phyloP scores from a whole-genome alignment of 2,888 invertebrate genomes.

The Uropetala carovei region DNA sequence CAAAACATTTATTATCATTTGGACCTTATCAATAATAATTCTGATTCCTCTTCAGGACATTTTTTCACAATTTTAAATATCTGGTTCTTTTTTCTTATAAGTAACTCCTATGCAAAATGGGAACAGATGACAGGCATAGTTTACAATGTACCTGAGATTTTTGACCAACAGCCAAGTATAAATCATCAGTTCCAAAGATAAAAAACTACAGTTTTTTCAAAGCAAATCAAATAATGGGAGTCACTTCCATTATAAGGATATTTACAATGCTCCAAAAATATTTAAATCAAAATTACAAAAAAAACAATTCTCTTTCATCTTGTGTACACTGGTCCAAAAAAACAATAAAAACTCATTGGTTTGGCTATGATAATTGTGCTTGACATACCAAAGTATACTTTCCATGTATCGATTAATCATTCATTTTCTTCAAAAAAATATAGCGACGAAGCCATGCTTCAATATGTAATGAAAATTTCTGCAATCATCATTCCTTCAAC shows the following conservation, averaged over 20 bases:
- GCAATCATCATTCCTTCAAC: neutral
- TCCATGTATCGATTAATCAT: conserved; percentile 16
- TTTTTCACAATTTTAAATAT: conserved; percentile 57
- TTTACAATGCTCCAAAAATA: conserved; percentile 16
- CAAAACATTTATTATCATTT: conserved; percentile 64
- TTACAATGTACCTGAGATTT: conserved; percentile 63
- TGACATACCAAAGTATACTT: conserved; percentile 46
- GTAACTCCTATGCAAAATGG: conserved; percentile 56
- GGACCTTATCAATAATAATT: conserved; percentile 61
- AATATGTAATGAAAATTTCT: conserved; percentile 8
- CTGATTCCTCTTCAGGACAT: conserved; percentile 9
- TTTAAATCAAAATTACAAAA: conserved; percentile 48
- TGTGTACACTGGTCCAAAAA: conserved; percentile 40
- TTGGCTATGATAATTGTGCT: conserved; percentile 50
- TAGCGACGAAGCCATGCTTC: conserved; percentile 31
- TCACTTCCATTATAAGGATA: conserved; percentile 35
- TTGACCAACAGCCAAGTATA: conserved; percentile 60
- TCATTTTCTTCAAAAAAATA: conserved; percentile 5
- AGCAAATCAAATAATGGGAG: conserved; percentile 44
- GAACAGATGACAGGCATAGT: conserved; percentile 62
- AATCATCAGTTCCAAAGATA: conserved; percentile 57
- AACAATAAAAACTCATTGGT: conserved; percentile 37
- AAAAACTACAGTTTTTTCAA: conserved; percentile 53
- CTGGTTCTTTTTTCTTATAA: conserved; percentile 54
- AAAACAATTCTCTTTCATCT: conserved; percentile 17